Base-by-base conservation (phyloP, 2,113 vertebrate genomes). In the Morone saxatilis region DNA sequence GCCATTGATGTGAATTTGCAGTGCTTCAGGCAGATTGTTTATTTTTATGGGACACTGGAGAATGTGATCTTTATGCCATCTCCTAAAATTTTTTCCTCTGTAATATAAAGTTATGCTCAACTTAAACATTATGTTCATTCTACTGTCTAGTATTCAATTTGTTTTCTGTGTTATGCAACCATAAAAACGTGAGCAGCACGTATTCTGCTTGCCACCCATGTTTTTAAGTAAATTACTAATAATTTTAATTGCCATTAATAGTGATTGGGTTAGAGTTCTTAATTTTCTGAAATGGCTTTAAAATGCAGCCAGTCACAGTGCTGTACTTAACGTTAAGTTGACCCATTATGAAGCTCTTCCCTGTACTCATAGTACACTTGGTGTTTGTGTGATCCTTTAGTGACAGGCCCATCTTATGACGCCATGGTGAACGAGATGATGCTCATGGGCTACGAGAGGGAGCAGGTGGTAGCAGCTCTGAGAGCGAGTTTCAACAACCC, bases 341-440 rank as follows among this genome's bases (percentile, higher is more conserved):
- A 54, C 20, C 4, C n/a, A 45, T 38, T 14, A 0, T 17, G 11
- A 63, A 43, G 67, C 56, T 69, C 48, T 76, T 48, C 22, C 38
- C 40, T 51, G 50, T 9, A n/a, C 45, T 63, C 9, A 65, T n/a
- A 25, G 10, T 31, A n/a, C 17, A 4, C 4, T 60, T 13, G 5
- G 60, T 68, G 31, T 75, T n/a, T 47, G 45, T 47, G 45, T 47
- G 45, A 12, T 14, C 17, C 71, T 88, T 48, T 61, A 99, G 98
- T 99, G 90, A 99, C 98, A 0, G 98, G 98, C 79, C 96, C 98
- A 70, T 98, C 97, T 1, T 99, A 99, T 19, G 98, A 99, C 85
- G 97, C 97, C 90, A 99, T 99, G 97, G 97, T 99, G 89, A 97
- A 96, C 19, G 98, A 99, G 94, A 99, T 99, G 94, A 98, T 99